Evolutionary conservation across 2,797 vertebrate species (phyloP).

Genomic region (Girardinus metallicus): DNA sequence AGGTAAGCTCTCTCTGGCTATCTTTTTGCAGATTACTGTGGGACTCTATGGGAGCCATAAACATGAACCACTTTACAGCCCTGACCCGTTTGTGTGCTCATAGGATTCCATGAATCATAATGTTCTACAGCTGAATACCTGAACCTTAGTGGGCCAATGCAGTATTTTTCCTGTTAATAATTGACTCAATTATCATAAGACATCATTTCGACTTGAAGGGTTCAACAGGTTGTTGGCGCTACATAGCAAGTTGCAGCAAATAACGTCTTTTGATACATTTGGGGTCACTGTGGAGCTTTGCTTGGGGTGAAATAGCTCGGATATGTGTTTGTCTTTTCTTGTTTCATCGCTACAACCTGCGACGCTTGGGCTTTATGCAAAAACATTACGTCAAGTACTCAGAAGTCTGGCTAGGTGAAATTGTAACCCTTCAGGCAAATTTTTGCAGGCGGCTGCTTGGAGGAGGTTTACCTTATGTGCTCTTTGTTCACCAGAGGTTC

Average conservation of each 20-base stretch:
- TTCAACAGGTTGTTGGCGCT: neutral
- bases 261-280: neutral
- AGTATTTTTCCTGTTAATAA: slow-evolving; percentile 18
- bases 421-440: slow-evolving; percentile 52
- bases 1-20: neutral
- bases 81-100: neutral
- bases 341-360: slow-evolving; percentile 9
- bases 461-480: slow-evolving; percentile 24
- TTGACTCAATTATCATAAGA: neutral
- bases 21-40: slow-evolving; percentile 2
- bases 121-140: neutral
- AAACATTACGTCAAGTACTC: slow-evolving; percentile 37
- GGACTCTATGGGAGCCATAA: slow-evolving; percentile 19
- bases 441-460: neutral
- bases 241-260: neutral
- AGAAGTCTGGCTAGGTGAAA: slow-evolving; percentile 42
- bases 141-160: neutral
- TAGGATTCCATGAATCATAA: slow-evolving; percentile 5
- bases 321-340: neutral
- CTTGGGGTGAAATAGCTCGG: neutral
- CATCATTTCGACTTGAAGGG: neutral
- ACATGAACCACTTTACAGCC: slow-evolving; percentile 23
- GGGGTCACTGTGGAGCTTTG: neutral
- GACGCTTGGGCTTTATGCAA: slow-evolving; percentile 47
- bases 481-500: slow-evolving; percentile 14